A percentile compares a stretch with the other conserved stretches of the same genome.
Evolutionary conservation across 2,797 vertebrate species (phyloP).

Genomic region (Cossypha polioptera): DNA sequence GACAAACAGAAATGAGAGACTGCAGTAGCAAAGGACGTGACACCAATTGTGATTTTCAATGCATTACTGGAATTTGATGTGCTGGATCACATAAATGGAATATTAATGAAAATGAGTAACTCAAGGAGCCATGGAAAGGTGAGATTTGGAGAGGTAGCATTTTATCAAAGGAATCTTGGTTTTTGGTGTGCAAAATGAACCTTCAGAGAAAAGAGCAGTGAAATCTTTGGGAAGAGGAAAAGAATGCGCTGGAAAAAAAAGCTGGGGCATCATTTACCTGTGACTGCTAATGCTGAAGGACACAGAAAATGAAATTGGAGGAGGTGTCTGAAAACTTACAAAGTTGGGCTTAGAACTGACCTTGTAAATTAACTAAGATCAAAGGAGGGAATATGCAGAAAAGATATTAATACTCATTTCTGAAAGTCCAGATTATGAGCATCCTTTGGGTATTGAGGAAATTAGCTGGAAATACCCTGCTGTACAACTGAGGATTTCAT

Average conservation of each 20-base stretch:
- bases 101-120: not conserved
- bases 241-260: not conserved
- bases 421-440: slow-evolving; percentile 32
- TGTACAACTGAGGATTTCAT: not conserved
- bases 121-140: not conserved
- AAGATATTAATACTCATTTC: not conserved
- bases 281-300: not conserved
- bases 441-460: slow-evolving; percentile 36
- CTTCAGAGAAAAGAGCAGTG: not conserved
- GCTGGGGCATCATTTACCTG: not conserved
- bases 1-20: not conserved
- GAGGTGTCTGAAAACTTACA: not conserved
- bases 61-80: not conserved
- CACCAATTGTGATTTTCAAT: not conserved
- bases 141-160: not conserved
- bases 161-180: not conserved
- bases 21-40: not conserved
- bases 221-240: not conserved
- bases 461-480: slow-evolving; percentile 20
- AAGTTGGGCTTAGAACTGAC: not conserved
- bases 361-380: slow-evolving; percentile 31
- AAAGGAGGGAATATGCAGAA: not conserved
- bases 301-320: not conserved
- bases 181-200: not conserved
- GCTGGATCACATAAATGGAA: not conserved